Conservation (phyloP, 2,888 invertebrate genomes). For the Drosophila cognata region DNA sequence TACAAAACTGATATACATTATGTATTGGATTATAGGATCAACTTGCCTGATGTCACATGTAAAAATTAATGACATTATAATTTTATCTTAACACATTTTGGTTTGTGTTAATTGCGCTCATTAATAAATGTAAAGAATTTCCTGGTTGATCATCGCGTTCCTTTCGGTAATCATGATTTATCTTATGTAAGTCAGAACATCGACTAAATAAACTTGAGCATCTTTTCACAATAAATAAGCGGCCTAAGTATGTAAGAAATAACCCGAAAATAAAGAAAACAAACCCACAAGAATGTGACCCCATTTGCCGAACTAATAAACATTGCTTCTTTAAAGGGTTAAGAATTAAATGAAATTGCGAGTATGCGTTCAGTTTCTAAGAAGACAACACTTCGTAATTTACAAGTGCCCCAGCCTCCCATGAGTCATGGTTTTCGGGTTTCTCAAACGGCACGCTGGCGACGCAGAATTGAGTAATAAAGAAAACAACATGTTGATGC, state of each 20-base stretch:
- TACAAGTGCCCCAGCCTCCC: conserved; percentile 37
- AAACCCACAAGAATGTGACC: conserved; percentile 29
- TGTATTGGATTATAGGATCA: neutral
- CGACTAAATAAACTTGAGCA: conserved; percentile 2
- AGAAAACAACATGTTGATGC: conserved; percentile 16
- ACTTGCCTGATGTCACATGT: neutral
- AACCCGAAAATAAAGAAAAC: neutral
- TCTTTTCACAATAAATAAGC: conserved; percentile 21
- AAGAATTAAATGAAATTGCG: conserved; percentile 35
- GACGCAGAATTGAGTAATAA: conserved; percentile 45
- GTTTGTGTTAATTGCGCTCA: conserved; percentile 7
- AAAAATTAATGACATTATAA: neutral
- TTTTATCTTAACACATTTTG: conserved; percentile 4
- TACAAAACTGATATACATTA: neutral
- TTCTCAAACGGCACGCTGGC: conserved; percentile 35
- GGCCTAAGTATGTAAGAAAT: neutral
- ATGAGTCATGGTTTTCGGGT: conserved; percentile 64
- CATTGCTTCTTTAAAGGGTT: conserved; percentile 34
- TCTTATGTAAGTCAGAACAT: conserved; percentile 1
- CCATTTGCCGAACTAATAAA: conserved; percentile 50
- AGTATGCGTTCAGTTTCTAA: conserved; percentile 59
- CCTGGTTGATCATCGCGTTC: neutral
- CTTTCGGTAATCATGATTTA: conserved; percentile 17
- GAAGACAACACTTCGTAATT: conserved; percentile 50
- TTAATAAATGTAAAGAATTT: neutral